Base-by-base conservation (phyloP, 2,888 invertebrate genomes). In the Pherbina coryleti region DNA sequence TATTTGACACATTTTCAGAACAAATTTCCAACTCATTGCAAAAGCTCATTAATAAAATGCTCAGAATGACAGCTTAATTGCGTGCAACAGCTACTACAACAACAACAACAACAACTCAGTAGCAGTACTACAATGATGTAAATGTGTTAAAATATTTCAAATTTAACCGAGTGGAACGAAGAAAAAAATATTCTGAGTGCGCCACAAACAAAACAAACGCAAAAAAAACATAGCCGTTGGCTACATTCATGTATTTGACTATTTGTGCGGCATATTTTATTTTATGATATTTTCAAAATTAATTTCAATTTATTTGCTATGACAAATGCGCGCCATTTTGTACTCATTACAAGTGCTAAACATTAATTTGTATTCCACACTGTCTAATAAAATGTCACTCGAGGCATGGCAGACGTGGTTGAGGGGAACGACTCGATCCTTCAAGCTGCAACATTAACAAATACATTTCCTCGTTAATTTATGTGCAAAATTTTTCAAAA, bases 241-340 rank as follows among this genome's bases (percentile, higher is more conserved):
- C 17, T 31, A 34, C 28, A 22, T 31, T 31, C 7, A 19, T 62
- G 3, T 25, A 62, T 62, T 62, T 11, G 11, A 62, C n/a, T 14
- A 17, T 62, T 31, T 62, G 28, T 14, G 11, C 9, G 2, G 31
- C 11, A 34, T 11, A 17, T 60, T 60, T 19, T 34, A 8, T 17
- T 19, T 25, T 62, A 28, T 34, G 19, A 8, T 28, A 49, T 49
- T 69, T 22, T 49, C 9, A 51, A 51, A 51, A 60, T 53, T 37
- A 49, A 34, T 66, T 53, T 66, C 51, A 55, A 51, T 66, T 64
- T 51, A 66, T 75, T 75, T 75, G 57, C 53, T 75, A 34, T 66
- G 64, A 75, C 66, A 75, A 66, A 75, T 75, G 64, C n/a, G 5
- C 49, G 11, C 75, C 66, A 75, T 75, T 75, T 75, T 49, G 73